These are phyloP conservation scores for Drosophila sordidapex DNA, from an alignment of 2,888 invertebrate genomes.

Conservation along the genomic window DNA sequence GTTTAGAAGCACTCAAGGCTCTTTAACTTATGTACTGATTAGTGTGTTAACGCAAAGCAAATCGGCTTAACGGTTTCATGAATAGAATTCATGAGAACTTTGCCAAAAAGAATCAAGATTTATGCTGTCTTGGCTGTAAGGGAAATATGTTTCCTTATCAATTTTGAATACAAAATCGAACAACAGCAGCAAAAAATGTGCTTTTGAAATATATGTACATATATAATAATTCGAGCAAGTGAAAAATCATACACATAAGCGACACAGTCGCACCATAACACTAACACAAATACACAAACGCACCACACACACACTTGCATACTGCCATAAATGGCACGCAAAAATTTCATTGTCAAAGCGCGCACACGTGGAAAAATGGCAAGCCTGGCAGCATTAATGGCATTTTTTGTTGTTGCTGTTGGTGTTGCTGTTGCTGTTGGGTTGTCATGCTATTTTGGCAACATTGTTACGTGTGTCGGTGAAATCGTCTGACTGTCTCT, in stretches of 20 bases:
- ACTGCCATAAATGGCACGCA: constrained; percentile 43
- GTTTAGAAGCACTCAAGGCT: background rate
- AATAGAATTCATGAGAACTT: background rate
- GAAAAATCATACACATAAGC: constrained; percentile 79
- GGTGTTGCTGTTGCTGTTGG: constrained; percentile 34
- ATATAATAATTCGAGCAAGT: constrained; percentile 67
- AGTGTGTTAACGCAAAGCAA: background rate
- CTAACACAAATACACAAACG: constrained; percentile 43
- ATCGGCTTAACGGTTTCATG: background rate
- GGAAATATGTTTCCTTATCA: constrained; percentile 58
- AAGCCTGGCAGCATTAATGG: constrained; percentile 63
- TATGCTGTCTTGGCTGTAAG: constrained; percentile 22
- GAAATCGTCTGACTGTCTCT: constrained; percentile 54
- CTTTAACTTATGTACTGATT: background rate
- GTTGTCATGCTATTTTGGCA: constrained; percentile 73
- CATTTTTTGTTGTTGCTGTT: constrained; percentile 46
- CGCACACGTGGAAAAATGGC: constrained; percentile 69
- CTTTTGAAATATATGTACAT: constrained; percentile 59
- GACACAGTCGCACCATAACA: constrained; percentile 39
- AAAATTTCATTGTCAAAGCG: constrained; percentile 72
- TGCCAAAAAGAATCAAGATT: constrained; percentile 10
- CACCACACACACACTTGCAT: constrained; percentile 19
- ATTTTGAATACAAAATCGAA: constrained; percentile 53
- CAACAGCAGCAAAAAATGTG: constrained; percentile 52
- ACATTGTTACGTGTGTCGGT: constrained; percentile 69